Conservation (phyloP, 2,888 invertebrate genomes). For the Limnephilus lunatus region DNA sequence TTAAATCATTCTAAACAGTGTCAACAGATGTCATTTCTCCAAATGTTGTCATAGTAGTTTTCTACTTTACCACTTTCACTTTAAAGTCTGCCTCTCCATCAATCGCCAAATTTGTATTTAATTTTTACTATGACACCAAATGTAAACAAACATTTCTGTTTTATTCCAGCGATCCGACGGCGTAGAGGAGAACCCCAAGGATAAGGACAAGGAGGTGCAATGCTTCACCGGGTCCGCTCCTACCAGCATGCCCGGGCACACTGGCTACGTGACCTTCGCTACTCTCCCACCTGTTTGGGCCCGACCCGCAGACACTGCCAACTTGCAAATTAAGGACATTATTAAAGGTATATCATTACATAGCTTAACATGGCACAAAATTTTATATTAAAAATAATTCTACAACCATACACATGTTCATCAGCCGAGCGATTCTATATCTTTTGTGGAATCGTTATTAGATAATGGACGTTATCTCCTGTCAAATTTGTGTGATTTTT, state of each 20-base stretch:
- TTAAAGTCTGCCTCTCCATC: too few species aligned
- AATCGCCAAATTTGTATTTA: too few species aligned
- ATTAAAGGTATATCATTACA: constrained; percentile 3
- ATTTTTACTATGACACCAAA: neutral
- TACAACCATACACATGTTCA: neutral
- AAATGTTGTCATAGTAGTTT: neutral
- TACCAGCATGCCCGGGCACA: constrained; percentile 90
- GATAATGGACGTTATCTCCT: too few species aligned
- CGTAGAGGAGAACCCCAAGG: constrained; percentile 74
- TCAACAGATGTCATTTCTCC: neutral
- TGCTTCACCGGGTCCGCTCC: constrained; percentile 85
- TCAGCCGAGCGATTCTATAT: too few species aligned
- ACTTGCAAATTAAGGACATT: constrained; percentile 6
- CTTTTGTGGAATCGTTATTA: too few species aligned
- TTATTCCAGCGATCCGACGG: constrained; percentile 67
- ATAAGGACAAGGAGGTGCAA: constrained; percentile 71
- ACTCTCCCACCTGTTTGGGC: constrained; percentile 85
- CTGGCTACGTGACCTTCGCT: constrained; percentile 96
- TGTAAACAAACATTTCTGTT: neutral
- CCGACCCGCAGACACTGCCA: constrained; percentile 67
- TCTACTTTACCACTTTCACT: too few species aligned
- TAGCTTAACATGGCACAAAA: neutral
- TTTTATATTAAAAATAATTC: neutral
- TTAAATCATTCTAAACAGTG: neutral
- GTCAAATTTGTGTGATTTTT: too few species aligned